Percentiles rank a stretch among this genome's conserved stretches.
Evolutionary conservation across 2,888 invertebrate genomes (phyloP).

Genomic region (Polia nebulosa): DNA sequence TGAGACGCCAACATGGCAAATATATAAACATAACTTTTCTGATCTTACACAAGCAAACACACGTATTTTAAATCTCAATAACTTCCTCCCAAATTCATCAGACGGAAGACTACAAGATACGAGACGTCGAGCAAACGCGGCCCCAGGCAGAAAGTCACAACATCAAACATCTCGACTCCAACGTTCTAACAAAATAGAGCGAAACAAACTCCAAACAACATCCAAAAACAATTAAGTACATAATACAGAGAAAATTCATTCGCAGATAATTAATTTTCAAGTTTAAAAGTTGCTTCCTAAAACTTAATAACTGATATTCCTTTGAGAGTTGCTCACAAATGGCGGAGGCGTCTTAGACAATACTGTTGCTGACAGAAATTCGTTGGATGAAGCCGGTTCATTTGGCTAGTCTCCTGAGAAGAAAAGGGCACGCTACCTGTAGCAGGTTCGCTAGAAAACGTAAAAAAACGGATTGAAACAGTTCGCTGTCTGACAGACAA

Average conservation of each 20-base stretch:
- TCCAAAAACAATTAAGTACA: slow-evolving; percentile 68
- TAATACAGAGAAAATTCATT: slow-evolving; percentile 66
- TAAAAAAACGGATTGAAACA: not conserved
- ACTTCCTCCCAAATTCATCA: slow-evolving; percentile 21
- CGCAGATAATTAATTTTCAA: slow-evolving; percentile 68
- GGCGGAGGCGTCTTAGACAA: slow-evolving; percentile 22
- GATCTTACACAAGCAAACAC: slow-evolving; percentile 30
- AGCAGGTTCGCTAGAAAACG: too few relatives aligned
- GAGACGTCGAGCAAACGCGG: slow-evolving; percentile 28
- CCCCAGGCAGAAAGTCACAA: slow-evolving; percentile 50
- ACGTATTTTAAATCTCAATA: slow-evolving; percentile 32
- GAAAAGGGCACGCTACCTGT: not conserved
- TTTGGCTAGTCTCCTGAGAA: too few relatives aligned
- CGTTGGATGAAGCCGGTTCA: not conserved
- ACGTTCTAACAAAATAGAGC: slow-evolving; percentile 59
- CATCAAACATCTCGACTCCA: slow-evolving; percentile 61
- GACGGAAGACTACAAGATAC: slow-evolving; percentile 32
- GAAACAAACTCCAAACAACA: slow-evolving; percentile 64
- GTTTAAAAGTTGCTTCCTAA: slow-evolving; percentile 63
- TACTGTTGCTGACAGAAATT: slow-evolving; percentile 9
- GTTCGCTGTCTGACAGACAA: not conserved
- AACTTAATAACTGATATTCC: slow-evolving; percentile 63
- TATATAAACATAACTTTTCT: slow-evolving; percentile 7
- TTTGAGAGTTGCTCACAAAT: slow-evolving; percentile 50
- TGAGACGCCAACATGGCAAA: not conserved